Evolutionary conservation across 2,113 vertebrate species (phyloP).

Genomic region (Hydrolagus affinis): DNA sequence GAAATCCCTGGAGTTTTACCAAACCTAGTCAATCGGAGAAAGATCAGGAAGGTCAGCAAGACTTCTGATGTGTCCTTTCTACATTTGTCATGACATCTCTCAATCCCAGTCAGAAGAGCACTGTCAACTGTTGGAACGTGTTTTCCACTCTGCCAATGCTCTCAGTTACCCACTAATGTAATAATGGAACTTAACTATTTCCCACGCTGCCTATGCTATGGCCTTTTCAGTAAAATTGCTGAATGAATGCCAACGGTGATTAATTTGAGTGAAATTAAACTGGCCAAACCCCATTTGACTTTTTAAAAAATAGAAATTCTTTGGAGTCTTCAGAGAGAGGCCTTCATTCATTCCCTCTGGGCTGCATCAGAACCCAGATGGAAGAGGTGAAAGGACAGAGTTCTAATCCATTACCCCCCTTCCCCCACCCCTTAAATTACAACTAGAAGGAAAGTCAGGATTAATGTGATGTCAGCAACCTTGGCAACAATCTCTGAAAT

Average conservation of each 20-base stretch:
- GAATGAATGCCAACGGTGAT: background rate
- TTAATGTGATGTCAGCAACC: constrained; percentile 1
- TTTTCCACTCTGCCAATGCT: background rate
- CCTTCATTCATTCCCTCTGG: background rate
- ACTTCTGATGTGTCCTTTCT: background rate
- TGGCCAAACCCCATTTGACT: background rate
- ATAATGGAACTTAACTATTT: constrained; percentile 13
- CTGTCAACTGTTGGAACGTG: background rate
- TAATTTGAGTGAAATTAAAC: constrained; percentile 7
- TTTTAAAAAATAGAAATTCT: background rate
- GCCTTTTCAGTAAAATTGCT: background rate
- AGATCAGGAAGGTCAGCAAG: background rate
- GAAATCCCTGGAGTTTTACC: background rate
- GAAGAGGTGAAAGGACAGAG: background rate
- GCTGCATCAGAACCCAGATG: constrained; percentile 3
- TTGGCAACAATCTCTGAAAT: constrained; percentile 8
- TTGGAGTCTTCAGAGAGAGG: background rate
- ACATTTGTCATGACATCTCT: background rate
- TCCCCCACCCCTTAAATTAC: background rate
- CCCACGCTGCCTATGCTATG: background rate
- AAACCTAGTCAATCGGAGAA: background rate
- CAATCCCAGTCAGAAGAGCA: background rate
- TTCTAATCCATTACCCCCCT: background rate
- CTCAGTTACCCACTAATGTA: background rate
- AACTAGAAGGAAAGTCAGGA: constrained; percentile 1